Conservation (phyloP, 2,888 invertebrate species). For the Macaria liturata region DNA sequence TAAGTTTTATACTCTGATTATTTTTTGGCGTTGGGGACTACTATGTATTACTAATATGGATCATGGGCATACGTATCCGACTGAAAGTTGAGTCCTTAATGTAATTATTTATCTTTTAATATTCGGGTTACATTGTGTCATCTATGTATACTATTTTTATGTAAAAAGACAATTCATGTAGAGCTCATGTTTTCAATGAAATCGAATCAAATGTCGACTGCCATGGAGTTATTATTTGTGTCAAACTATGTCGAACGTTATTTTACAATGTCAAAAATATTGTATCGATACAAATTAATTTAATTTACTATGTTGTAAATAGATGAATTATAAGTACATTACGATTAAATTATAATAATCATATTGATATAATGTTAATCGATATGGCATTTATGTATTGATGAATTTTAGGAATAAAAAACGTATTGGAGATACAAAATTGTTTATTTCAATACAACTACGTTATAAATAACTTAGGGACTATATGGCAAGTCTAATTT, state of each 20-base stretch:
- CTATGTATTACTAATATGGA: no score
- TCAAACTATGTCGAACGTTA: constrained; percentile 39
- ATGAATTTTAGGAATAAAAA: constrained; percentile 60
- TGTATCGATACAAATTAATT: constrained; percentile 30
- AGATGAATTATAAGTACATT: constrained; percentile 39
- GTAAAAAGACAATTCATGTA: constrained; percentile 43
- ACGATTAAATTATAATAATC: constrained; percentile 40
- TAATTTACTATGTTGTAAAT: constrained; percentile 47
- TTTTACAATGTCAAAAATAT: constrained; percentile 40
- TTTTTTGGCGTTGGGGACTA: no score
- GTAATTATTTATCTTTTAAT: constrained; percentile 26
- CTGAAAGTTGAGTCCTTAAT: constrained; percentile 9
- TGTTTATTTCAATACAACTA: constrained; percentile 24
- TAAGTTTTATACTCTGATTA: no score
- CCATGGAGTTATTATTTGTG: constrained; percentile 54
- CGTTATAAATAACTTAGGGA: constrained; percentile 31
- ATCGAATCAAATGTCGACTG: constrained; percentile 46
- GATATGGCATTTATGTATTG: constrained; percentile 58
- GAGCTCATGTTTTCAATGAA: constrained; percentile 39
- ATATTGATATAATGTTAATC: constrained; percentile 46
- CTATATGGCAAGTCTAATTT: constrained; percentile 35
- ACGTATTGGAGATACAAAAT: constrained; percentile 47
- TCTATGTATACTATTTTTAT: constrained; percentile 37
- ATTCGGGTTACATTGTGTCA: constrained; percentile 37
- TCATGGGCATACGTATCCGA: not conserved